Conservation (phyloP, 2,888 invertebrate genomes). For the Eupithecia pulchellata region DNA sequence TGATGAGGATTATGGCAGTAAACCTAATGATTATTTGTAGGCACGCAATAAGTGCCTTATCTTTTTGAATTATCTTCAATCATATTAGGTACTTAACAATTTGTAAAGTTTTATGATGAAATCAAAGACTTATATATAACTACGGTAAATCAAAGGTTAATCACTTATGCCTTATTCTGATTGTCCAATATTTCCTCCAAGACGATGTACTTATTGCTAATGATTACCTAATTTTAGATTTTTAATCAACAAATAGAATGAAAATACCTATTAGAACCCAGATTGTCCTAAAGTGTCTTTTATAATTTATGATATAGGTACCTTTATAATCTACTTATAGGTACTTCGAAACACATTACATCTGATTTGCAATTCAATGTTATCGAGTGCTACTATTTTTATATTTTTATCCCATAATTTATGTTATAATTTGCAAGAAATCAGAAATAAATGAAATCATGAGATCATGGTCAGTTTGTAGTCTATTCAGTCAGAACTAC, state of each 20-base stretch:
- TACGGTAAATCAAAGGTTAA: not conserved
- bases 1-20: not conserved
- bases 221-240: too few relatives aligned
- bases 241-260: too few relatives aligned
- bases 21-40: not conserved
- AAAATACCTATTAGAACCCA: too few relatives aligned
- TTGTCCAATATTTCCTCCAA: too few relatives aligned
- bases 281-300: too few relatives aligned
- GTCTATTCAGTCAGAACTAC: not conserved
- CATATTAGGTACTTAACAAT: not conserved
- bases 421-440: not conserved
- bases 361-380: too few relatives aligned
- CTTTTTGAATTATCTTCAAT: not conserved
- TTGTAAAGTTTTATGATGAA: not conserved
- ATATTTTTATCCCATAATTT: not conserved
- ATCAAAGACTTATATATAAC: not conserved
- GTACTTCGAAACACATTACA: too few relatives aligned
- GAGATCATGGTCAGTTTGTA: not conserved
- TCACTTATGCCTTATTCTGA: too few relatives aligned
- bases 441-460: not conserved
- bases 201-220: too few relatives aligned
- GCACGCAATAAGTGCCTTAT: too few relatives aligned
- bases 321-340: too few relatives aligned
- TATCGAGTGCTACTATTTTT: not conserved
- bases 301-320: too few relatives aligned